A percentile compares a stretch with the other conserved stretches of the same genome.
Evolutionary conservation across 53 echinoderm and acorn worm species (phyloP).

Genomic region (Actinopyga echinites): DNA sequence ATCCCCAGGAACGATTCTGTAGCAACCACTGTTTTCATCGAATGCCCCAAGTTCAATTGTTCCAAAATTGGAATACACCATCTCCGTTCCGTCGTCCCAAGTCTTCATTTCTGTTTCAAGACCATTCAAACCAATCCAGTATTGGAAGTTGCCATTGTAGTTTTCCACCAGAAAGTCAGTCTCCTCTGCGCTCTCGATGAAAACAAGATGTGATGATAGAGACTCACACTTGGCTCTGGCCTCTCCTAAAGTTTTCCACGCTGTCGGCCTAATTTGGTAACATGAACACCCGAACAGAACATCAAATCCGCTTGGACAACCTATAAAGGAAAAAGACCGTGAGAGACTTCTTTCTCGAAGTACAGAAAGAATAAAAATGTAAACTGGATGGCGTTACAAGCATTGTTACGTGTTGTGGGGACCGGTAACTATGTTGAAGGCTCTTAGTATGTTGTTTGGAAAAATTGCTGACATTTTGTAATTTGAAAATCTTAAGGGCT

Average conservation of each 20-base stretch:
- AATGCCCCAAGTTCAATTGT: background rate
- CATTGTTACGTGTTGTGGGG: too few species aligned
- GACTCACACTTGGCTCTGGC: background rate
- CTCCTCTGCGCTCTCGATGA: background rate
- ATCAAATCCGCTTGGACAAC: conserved; percentile 11
- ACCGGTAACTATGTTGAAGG: too few species aligned
- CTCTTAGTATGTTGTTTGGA: too few species aligned
- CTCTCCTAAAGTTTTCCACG: background rate
- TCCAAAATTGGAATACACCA: background rate
- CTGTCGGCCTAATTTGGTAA: background rate
- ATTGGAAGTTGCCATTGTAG: background rate
- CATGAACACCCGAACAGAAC: background rate
- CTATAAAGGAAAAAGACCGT: background rate
- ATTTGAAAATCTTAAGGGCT: too few species aligned
- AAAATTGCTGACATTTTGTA: too few species aligned
- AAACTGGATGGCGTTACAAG: background rate
- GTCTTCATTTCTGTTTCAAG: background rate
- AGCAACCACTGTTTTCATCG: background rate
- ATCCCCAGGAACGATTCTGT: background rate
- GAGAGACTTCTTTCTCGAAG: background rate
- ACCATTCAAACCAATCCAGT: conserved; percentile 4
- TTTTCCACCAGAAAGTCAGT: background rate
- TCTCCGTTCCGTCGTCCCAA: conserved; percentile 2
- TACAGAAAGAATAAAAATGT: background rate
- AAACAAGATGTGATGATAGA: background rate